These are phyloP conservation scores for Ptychobarbus kaznakovi DNA, from an alignment of 2,797 vertebrate species.

Conservation along the genomic window DNA sequence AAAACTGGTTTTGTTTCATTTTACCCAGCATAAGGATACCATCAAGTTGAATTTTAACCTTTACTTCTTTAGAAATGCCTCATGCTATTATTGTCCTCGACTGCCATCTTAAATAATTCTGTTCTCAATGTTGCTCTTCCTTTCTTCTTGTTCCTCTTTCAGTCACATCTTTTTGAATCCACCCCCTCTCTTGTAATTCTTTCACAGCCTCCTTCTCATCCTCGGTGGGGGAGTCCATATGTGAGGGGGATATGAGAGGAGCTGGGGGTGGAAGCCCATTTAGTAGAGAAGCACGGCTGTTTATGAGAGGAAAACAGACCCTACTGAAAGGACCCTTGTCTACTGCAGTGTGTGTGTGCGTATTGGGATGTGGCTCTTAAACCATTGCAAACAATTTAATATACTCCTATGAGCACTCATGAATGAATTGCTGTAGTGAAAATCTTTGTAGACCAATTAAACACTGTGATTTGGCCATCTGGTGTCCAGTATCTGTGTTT, in stretches of 20 bases:
- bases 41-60: constrained; percentile 39
- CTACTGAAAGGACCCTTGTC: constrained; percentile 49
- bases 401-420: constrained; percentile 4
- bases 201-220: constrained; percentile 11
- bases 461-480: constrained; percentile 12
- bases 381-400: constrained; percentile 8
- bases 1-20: constrained; percentile 21
- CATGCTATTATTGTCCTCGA: constrained; percentile 13
- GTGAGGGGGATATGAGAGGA: constrained; percentile 29
- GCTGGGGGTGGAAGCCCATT: constrained; percentile 44
- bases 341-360: neutral
- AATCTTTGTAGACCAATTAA: neutral
- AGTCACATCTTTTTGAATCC: constrained; percentile 18
- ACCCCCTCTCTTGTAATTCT: constrained; percentile 21
- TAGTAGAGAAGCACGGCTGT: constrained; percentile 38
- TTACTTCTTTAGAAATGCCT: constrained; percentile 34
- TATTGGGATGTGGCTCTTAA: neutral
- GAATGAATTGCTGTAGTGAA: neutral
- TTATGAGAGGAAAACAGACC: constrained; percentile 34
- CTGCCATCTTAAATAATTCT: constrained; percentile 34
- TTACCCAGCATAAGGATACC: constrained; percentile 23
- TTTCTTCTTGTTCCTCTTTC: constrained; percentile 31
- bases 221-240: constrained; percentile 37
- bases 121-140: constrained; percentile 19
- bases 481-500: neutral